Evolutionary conservation across 2,888 invertebrate species (phyloP), one percentile per base, ranked within the genome.

Genomic region (Eurytoma californica): DNA sequence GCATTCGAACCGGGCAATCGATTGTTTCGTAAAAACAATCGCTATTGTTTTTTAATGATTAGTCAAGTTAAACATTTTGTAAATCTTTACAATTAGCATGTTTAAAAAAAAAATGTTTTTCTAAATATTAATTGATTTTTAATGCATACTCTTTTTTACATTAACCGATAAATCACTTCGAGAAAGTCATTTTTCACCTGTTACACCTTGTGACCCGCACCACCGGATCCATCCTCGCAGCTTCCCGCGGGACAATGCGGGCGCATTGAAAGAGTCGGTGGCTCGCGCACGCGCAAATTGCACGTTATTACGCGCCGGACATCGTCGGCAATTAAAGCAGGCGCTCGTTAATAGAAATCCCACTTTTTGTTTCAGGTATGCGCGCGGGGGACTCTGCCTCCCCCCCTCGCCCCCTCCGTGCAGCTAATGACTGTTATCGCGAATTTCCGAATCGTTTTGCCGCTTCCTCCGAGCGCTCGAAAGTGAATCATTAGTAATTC

Each of bases 351-450:
- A 63, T 63, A 63, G 47, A 63, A 63, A 39, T 39, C 30, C 39
- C 39, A 39, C 39, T 39, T 39, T 39, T 39, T 39, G 39, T 30
- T 61, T 61, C 30, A 30, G 28, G 2, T 14, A 28, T 61, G 20
- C 16, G 16, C 3, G 13, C 58, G 13, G 58, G 13, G 58, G 14
- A 58, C 24, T 14, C 60, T 12, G 14, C 60, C 24, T 28, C 7
- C 13, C 12, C 5, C 3, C 16, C 16, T 0, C 16, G 13, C 3
- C 53, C 14, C n/a, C 16, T 53, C 4, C 49, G 49, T 3, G 16
- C 16, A n/a, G n/a, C 53, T 67, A 67, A 67, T 67, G 53, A 67
- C 67, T 53, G 67, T 28, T 7, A 67, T 67, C 67, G 53, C 53
- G 53, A 24, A 28, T 53, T 67, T 67, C 67, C 67, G 67, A 67